phyloP scores from a whole-genome alignment of 37 sponge, comb jelly and placozoan species.

The Axinella damicornis region DNA sequence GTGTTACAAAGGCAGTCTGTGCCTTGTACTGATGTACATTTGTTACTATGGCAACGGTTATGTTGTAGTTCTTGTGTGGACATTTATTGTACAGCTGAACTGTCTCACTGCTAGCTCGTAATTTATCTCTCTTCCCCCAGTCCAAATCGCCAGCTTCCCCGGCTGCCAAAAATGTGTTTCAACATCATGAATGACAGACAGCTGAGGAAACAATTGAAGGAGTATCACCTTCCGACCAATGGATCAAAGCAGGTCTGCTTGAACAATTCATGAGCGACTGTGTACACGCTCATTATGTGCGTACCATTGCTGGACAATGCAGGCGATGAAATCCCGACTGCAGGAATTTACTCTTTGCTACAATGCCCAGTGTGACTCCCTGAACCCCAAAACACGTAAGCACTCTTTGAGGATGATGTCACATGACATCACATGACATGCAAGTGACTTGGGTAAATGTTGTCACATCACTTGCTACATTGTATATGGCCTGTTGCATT shows the following conservation, averaged over 20 bases:
- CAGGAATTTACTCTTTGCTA: conserved; percentile 64
- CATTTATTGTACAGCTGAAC: background rate
- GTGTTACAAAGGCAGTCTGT: background rate
- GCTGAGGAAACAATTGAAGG: conserved; percentile 47
- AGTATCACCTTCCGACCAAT: conserved; percentile 40
- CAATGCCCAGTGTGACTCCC: conserved; percentile 69
- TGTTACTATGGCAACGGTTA: too few species aligned
- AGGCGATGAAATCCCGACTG: conserved; percentile 32
- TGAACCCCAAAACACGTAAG: conserved; percentile 64
- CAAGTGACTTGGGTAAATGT: too few species aligned
- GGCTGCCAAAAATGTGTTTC: conserved; percentile 55
- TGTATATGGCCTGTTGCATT: too few species aligned
- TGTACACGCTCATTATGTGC: background rate
- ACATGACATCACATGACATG: too few species aligned
- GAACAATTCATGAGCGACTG: background rate
- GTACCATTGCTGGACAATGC: background rate
- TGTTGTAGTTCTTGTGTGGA: background rate
- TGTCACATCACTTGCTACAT: too few species aligned
- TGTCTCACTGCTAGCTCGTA: background rate
- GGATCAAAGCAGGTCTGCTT: conserved; percentile 38
- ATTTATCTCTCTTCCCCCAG: background rate
- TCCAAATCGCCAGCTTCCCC: conserved; percentile 5
- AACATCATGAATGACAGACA: conserved; percentile 48
- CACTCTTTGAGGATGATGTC: too few species aligned
- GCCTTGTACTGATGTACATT: too few species aligned